A percentile compares a stretch with the other conserved stretches of the same genome.
Evolutionary conservation across 2,888 invertebrate genomes (phyloP).

Genomic region (Leucophora obtusa): DNA sequence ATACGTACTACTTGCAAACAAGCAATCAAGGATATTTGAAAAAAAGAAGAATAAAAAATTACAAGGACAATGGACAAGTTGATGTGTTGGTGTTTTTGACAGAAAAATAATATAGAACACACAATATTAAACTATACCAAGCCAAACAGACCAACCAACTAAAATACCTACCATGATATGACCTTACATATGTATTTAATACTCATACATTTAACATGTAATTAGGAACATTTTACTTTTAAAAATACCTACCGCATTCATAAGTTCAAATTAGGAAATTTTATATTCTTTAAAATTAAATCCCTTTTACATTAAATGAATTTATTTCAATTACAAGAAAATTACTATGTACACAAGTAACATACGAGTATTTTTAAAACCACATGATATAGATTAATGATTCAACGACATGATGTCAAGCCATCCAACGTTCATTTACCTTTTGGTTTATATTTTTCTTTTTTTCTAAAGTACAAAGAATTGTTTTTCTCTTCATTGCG

Average conservation of each 20-base stretch:
- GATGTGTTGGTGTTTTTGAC: conserved; percentile 53
- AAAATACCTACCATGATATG: conserved; percentile 11
- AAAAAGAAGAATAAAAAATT: conserved; percentile 4
- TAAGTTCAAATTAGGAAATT: not conserved
- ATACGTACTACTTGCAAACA: not conserved
- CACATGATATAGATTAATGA: conserved; percentile 53
- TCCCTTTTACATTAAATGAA: not conserved
- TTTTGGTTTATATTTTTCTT: conserved; percentile 59
- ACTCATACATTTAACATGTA: conserved; percentile 42
- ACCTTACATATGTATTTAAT: conserved; percentile 47
- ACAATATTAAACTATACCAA: conserved; percentile 42
- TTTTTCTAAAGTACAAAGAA: conserved; percentile 6
- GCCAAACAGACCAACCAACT: conserved; percentile 26
- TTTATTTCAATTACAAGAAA: not conserved
- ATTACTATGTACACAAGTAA: not conserved
- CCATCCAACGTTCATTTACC: conserved; percentile 67
- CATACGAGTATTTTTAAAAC: not conserved
- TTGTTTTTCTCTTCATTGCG: conserved; percentile 21
- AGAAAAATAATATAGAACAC: conserved; percentile 14
- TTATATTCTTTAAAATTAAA: not conserved
- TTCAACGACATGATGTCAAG: conserved; percentile 49
- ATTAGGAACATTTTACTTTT: conserved; percentile 35
- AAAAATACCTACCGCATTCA: not conserved
- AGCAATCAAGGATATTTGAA: conserved; percentile 9
- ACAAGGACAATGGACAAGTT: conserved; percentile 54